These are phyloP conservation scores for Andricus quercusramuli DNA, from an alignment of 2,888 invertebrate species.

Conservation along the genomic window DNA sequence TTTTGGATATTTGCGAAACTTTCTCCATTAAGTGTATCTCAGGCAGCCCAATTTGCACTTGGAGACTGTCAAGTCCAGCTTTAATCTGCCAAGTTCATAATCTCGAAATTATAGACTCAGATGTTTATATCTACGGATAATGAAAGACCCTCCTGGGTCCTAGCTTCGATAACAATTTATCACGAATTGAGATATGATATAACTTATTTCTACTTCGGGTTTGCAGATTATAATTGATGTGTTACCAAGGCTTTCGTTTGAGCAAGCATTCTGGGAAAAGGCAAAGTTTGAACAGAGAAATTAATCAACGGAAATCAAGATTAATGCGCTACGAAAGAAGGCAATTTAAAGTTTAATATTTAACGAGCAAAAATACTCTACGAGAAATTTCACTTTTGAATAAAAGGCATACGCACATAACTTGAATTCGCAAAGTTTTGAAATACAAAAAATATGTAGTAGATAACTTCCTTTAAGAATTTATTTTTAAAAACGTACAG, in stretches of 20 bases:
- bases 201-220: not conserved
- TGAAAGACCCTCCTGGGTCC: not conserved
- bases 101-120: conserved; percentile 15
- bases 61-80: conserved; percentile 48
- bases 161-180: not conserved
- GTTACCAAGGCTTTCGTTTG: not conserved
- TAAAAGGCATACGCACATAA: not conserved
- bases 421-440: not conserved
- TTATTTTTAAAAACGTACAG: too few relatives aligned
- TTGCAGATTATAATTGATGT: conserved; percentile 6
- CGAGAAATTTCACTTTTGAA: not conserved
- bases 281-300: conserved; percentile 10
- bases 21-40: conserved; percentile 56
- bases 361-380: conserved; percentile 15
- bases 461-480: too few relatives aligned
- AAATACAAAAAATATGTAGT: not conserved
- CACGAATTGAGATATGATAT: not conserved
- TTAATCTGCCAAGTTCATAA: conserved; percentile 24
- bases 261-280: conserved; percentile 7
- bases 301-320: conserved; percentile 36
- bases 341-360: conserved; percentile 33
- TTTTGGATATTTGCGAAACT: conserved; percentile 57
- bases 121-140: conserved; percentile 15
- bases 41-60: conserved; percentile 45
- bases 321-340: conserved; percentile 16